Percentiles rank a stretch among this genome's conserved stretches.
Evolutionary conservation across 2,797 vertebrate genomes (phyloP).

Genomic region (Lates japonicus): DNA sequence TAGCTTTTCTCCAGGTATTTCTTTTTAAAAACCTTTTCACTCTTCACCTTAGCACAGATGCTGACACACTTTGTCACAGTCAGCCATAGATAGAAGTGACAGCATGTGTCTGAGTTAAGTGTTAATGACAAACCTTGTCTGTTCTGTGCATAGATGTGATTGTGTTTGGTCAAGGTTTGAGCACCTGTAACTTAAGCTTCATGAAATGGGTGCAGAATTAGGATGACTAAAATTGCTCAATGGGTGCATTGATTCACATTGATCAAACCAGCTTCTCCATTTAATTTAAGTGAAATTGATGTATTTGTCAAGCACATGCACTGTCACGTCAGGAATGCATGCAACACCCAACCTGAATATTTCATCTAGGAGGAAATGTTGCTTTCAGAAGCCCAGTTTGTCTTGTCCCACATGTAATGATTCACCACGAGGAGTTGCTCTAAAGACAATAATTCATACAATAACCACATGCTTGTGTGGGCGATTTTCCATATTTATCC

Average conservation of each 20-base stretch:
- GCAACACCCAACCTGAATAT: not conserved
- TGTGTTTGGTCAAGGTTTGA: not conserved
- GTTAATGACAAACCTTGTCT: slow-evolving; percentile 4
- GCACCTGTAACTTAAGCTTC: not conserved
- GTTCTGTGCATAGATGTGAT: not conserved
- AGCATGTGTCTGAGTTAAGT: not conserved
- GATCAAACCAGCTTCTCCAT: slow-evolving; percentile 14
- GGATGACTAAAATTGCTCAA: not conserved
- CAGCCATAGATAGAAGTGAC: not conserved
- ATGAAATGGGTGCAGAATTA: not conserved
- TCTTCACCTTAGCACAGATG: not conserved
- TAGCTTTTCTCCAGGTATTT: slow-evolving; percentile 25
- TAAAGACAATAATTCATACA: not conserved
- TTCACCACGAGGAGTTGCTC: not conserved
- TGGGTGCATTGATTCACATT: not conserved
- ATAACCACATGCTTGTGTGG: not conserved
- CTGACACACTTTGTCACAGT: not conserved
- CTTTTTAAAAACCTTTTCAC: slow-evolving; percentile 24
- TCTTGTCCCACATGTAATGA: slow-evolving; percentile 4
- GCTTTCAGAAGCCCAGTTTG: not conserved
- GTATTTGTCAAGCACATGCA: slow-evolving; percentile 19
- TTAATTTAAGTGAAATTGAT: not conserved
- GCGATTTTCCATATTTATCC: not conserved
- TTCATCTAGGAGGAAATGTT: slow-evolving; percentile 9
- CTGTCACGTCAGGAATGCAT: not conserved